phyloP scores from a whole-genome alignment of 2,797 vertebrate species.

The Poeciliopsis presidionis region DNA sequence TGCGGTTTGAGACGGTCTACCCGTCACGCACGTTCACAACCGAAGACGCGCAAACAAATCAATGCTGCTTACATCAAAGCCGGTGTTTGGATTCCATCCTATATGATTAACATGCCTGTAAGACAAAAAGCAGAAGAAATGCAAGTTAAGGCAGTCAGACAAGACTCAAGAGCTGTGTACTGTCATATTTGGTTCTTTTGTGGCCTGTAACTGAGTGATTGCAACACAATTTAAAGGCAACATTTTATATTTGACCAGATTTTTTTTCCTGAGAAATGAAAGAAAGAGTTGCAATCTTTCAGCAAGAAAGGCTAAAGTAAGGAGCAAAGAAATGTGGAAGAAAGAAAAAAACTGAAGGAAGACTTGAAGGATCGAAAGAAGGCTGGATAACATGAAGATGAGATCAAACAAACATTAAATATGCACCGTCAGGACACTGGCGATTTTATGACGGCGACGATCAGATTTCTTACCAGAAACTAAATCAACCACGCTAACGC shows the following conservation, averaged over 20 bases:
- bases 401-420: background rate
- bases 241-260: background rate
- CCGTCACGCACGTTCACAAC: background rate
- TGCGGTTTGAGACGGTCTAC: conserved; percentile 11
- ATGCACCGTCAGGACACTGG: background rate
- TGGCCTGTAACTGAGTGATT: background rate
- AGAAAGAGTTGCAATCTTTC: background rate
- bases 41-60: background rate
- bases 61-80: conserved; percentile 93
- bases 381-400: background rate
- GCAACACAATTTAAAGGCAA: background rate
- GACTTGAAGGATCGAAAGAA: background rate
- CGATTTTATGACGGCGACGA: too few species aligned
- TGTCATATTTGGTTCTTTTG: background rate
- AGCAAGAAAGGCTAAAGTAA: background rate
- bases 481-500: background rate
- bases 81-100: conserved; percentile 98
- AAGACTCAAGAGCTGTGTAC: background rate
- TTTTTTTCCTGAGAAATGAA: background rate
- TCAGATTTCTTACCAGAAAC: background rate
- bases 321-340: background rate
- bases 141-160: background rate
- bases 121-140: conserved; percentile 1
- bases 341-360: background rate
- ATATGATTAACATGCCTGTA: conserved; percentile 94